These are phyloP conservation scores for Limosa lapponica DNA, from an alignment of 2,797 vertebrate species.

Conservation along the genomic window DNA sequence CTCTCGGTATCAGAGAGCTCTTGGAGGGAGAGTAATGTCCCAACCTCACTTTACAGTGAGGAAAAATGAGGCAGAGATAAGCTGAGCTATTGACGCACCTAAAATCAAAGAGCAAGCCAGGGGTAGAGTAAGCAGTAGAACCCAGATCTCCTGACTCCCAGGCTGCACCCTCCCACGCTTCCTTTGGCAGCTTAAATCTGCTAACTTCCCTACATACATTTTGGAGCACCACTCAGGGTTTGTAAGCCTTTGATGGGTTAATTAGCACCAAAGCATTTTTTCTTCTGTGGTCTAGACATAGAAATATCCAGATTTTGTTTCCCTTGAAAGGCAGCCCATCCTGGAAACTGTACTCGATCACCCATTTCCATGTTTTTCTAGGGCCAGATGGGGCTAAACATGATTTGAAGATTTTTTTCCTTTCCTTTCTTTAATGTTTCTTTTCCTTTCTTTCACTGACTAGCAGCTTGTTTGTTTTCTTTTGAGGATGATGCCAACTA, in stretches of 20 bases:
- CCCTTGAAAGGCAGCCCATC: conserved; percentile 83
- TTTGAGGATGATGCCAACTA: conserved; percentile 73
- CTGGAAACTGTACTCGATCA: conserved; percentile 76
- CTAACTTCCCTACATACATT: conserved; percentile 8
- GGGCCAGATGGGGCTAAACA: conserved; percentile 81
- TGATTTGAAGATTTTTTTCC: conserved; percentile 70
- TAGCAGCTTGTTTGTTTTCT: conserved; percentile 78
- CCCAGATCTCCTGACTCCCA: not conserved
- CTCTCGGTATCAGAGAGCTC: not conserved
- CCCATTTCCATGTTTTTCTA: conserved; percentile 80
- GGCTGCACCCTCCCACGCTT: not conserved
- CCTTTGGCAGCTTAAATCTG: not conserved
- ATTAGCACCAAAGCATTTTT: conserved; percentile 82
- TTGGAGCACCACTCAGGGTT: conserved; percentile 23
- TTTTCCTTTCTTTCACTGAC: conserved; percentile 71
- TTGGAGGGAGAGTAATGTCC: not conserved
- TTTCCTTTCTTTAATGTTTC: conserved; percentile 59
- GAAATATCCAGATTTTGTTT: conserved; percentile 86
- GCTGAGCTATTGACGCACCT: not conserved
- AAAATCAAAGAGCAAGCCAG: not conserved
- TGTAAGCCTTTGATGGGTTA: conserved; percentile 78
- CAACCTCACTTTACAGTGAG: not conserved
- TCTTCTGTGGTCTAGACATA: conserved; percentile 86
- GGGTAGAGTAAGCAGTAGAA: not conserved
- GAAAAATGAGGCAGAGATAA: conserved; percentile 4